phyloP scores from a whole-genome alignment of 2,888 invertebrate species.

The Acanthosoma haemorrhoidale region DNA sequence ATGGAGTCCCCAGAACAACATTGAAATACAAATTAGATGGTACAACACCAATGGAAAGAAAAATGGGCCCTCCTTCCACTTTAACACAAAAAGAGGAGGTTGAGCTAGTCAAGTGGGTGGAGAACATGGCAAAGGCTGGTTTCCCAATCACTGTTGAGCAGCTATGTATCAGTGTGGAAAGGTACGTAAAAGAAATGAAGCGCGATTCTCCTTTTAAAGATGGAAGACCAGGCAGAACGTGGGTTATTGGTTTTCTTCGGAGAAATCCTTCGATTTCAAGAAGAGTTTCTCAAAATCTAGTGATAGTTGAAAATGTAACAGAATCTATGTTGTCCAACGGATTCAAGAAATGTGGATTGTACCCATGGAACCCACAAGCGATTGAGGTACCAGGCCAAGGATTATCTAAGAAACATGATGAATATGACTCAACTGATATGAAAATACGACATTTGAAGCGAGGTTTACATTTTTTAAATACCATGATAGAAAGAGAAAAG shows the following conservation, averaged over 20 bases:
- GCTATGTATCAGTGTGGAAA: constrained; percentile 37
- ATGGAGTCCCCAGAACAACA: constrained; percentile 26
- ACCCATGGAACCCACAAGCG: constrained; percentile 36
- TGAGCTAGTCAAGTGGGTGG: constrained; percentile 30
- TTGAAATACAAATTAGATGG: neutral
- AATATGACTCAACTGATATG: no score
- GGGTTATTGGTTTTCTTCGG: constrained; percentile 34
- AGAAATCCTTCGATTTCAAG: constrained; percentile 36
- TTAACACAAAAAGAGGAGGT: constrained; percentile 31
- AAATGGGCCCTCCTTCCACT: constrained; percentile 27
- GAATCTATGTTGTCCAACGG: constrained; percentile 32
- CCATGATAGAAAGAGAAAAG: no score
- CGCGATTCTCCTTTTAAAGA: constrained; percentile 36
- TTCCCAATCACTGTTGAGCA: constrained; percentile 33
- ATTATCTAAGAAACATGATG: no score
- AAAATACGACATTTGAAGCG: no score
- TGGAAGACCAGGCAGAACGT: constrained; percentile 36
- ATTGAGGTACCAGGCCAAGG: no score
- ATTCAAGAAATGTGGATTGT: constrained; percentile 36
- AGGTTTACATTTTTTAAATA: no score
- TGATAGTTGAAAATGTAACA: constrained; percentile 29
- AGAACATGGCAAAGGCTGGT: constrained; percentile 19
- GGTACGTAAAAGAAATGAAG: constrained; percentile 30
- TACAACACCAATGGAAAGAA: neutral
- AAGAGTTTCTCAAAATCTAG: constrained; percentile 36